Evolutionary conservation across 2,113 vertebrate species (phyloP).

Genomic region (Pipra filicauda): DNA sequence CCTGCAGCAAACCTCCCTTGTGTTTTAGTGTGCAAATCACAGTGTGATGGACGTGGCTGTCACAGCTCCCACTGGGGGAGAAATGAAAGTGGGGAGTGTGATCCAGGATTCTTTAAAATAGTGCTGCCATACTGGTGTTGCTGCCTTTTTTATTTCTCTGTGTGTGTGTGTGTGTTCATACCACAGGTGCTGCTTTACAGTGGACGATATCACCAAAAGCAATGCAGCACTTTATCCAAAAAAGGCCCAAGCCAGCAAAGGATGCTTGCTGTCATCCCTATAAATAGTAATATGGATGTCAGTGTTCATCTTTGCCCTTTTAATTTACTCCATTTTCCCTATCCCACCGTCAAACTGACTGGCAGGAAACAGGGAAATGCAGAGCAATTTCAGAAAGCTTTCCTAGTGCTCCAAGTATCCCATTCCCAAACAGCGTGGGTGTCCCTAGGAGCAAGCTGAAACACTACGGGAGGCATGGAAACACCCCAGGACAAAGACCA

Average conservation of each 20-base stretch:
- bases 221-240: background rate
- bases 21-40: background rate
- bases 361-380: background rate
- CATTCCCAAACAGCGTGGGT: background rate
- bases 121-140: background rate
- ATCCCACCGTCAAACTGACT: background rate
- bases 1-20: background rate
- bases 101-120: background rate
- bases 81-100: rapidly evolving
- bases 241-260: background rate
- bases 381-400: background rate
- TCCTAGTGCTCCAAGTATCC: background rate
- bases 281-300: rapidly evolving
- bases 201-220: background rate
- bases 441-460: background rate
- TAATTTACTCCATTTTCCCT: background rate
- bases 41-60: background rate
- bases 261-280: background rate
- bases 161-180: background rate
- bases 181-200: background rate
- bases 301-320: background rate
- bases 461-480: background rate
- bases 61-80: background rate
- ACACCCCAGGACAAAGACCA: background rate
- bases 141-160: background rate